Percentiles rank a stretch among this genome's conserved stretches.
These are phyloP conservation scores for Cyprinella venusta DNA, from an alignment of 2,797 vertebrate genomes.

Conservation along the genomic window DNA sequence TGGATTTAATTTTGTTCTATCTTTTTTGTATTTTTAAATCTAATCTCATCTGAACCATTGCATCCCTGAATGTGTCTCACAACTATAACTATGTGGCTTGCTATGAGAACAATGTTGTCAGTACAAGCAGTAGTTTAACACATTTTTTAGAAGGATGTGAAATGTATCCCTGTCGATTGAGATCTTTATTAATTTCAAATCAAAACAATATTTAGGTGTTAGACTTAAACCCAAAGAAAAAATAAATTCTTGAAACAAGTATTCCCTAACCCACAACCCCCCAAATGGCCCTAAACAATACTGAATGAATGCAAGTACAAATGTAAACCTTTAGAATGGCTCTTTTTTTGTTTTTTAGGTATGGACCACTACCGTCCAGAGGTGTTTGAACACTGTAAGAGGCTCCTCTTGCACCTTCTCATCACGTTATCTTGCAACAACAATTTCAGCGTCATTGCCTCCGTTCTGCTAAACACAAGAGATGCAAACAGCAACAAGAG, in stretches of 20 bases:
- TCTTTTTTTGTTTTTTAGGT: constrained; percentile 74
- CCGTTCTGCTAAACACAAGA: constrained; percentile 90
- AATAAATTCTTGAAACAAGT: not conserved
- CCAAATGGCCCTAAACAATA: not conserved
- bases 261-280: not conserved
- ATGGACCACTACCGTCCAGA: constrained; percentile 96
- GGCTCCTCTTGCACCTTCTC: constrained; percentile 92
- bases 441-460: constrained; percentile 92
- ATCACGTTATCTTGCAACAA: constrained; percentile 93
- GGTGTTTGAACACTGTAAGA: constrained; percentile 97
- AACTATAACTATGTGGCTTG: constrained; percentile 35
- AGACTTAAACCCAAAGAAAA: not conserved
- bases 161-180: not conserved
- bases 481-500: constrained; percentile 92
- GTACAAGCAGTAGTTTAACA: not conserved
- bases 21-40: not conserved
- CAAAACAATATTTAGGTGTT: not conserved
- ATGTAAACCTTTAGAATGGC: not conserved
- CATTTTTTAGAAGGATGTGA: constrained; percentile 19
- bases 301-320: not conserved
- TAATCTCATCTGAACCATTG: constrained; percentile 7
- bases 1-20: not conserved
- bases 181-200: not conserved
- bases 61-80: not conserved
- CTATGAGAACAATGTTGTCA: constrained; percentile 17